Conservation (phyloP, 2,113 vertebrate genomes). For the Pelecanoides urinatrix region DNA sequence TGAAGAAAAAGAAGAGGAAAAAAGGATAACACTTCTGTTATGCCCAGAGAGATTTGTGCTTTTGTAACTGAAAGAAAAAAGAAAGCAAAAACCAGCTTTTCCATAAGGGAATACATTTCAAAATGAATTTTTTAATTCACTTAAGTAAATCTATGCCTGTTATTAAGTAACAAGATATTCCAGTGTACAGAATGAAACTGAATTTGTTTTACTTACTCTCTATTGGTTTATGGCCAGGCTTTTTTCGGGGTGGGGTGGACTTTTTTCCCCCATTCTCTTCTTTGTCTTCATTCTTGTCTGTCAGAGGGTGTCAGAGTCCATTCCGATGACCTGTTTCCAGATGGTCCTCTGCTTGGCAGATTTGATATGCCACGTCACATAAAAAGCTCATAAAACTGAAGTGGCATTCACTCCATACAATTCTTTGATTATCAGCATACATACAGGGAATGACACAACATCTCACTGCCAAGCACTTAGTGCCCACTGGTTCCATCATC, state of each 20-base stretch:
- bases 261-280: not conserved
- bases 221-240: not conserved
- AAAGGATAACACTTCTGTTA: not conserved
- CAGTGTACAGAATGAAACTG: not conserved
- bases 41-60: not conserved
- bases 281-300: not conserved
- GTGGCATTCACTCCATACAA: conserved; percentile 40
- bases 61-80: not conserved
- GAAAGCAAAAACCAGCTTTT: not conserved
- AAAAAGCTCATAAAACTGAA: conserved; percentile 67
- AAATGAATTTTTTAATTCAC: not conserved
- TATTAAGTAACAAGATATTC: not conserved
- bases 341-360: conserved; percentile 61
- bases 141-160: not conserved
- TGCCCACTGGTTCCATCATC: not conserved
- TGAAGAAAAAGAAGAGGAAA: not conserved
- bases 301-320: conserved; percentile 46
- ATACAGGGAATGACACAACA: not conserved
- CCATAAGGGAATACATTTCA: not conserved
- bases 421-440: conserved; percentile 57
- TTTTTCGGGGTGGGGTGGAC: fast-evolving
- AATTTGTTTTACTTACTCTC: not conserved
- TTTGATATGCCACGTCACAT: conserved; percentile 68
- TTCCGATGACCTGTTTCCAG: conserved; percentile 59
- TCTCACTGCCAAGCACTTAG: conserved; percentile 35